Evolutionary conservation across 2,888 invertebrate genomes (phyloP).

Genomic region (Rhodophaea formosa): DNA sequence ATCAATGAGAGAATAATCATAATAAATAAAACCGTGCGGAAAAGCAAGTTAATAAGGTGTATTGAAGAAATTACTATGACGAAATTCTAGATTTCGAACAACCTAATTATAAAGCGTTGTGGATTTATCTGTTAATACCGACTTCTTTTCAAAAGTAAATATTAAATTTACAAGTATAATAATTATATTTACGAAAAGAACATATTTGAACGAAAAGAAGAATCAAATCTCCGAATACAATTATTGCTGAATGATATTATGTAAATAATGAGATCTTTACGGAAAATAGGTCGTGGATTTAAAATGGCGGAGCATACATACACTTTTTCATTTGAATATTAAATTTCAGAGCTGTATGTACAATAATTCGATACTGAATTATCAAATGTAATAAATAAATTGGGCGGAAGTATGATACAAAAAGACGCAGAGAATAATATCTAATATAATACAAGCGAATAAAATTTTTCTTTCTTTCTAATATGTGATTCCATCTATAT

Average conservation of each 20-base stretch:
- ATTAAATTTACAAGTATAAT: conserved; percentile 46
- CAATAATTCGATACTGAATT: no score
- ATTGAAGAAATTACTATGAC: conserved; percentile 65
- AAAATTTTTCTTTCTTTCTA: no score
- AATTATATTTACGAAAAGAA: conserved; percentile 23
- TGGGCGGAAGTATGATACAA: no score
- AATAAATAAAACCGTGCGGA: conserved; percentile 53
- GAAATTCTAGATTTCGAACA: conserved; percentile 73
- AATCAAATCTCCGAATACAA: conserved; percentile 4
- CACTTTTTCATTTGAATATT: conserved; percentile 11
- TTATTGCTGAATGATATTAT: conserved; percentile 49
- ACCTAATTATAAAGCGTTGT: conserved; percentile 81
- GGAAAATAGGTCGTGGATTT: conserved; percentile 10
- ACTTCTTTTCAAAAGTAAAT: conserved; percentile 59
- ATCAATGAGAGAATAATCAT: conserved; percentile 33
- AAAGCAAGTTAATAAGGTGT: conserved; percentile 65
- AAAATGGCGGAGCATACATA: neutral
- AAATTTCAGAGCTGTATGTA: neutral
- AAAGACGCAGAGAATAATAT: no score
- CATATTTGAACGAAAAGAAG: conserved; percentile 3
- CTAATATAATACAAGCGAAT: no score
- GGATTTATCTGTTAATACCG: conserved; percentile 64
- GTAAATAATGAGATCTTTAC: conserved; percentile 20
- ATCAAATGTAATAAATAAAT: no score
- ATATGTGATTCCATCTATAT: no score